These are phyloP conservation scores for Drosophila tristis DNA, from an alignment of 1,140 invertebrate genomes.

Conservation along the genomic window DNA sequence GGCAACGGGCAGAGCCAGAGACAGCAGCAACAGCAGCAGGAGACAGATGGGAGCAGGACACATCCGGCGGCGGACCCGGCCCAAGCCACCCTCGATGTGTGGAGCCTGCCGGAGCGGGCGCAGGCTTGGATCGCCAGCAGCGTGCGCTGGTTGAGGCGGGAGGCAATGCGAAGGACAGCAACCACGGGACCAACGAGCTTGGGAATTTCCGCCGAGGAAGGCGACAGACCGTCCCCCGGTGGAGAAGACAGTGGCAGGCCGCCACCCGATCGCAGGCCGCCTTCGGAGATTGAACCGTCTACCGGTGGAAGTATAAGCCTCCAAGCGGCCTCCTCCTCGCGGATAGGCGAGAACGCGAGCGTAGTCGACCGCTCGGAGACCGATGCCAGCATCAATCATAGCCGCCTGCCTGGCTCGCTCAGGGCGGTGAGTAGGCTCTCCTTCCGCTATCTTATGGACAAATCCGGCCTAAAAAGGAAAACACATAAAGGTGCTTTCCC, in stretches of 20 bases:
- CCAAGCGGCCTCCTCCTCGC: too few relatives aligned
- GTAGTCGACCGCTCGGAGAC: conserved; percentile 5
- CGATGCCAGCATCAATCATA: conserved; percentile 28
- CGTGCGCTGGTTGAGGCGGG: conserved; percentile 44
- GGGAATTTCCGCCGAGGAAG: conserved; percentile 16
- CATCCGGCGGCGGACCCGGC: not conserved
- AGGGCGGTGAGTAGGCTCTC: not conserved
- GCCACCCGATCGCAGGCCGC: too few relatives aligned
- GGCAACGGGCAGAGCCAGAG: conserved; percentile 4
- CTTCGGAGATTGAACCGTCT: too few relatives aligned
- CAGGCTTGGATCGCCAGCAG: conserved; percentile 36
- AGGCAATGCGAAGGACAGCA: conserved; percentile 57
- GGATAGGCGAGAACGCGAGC: not conserved
- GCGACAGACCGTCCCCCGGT: not conserved
- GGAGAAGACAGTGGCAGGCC: too few relatives aligned
- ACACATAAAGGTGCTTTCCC: conserved; percentile 39
- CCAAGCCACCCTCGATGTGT: not conserved
- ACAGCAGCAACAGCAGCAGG: not conserved
- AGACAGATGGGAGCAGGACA: not conserved
- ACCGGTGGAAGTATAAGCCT: too few relatives aligned
- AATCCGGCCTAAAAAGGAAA: conserved; percentile 5
- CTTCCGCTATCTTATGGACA: conserved; percentile 4
- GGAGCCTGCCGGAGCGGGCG: conserved; percentile 24
- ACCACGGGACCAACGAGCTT: conserved; percentile 48
- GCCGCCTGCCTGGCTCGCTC: not conserved